A percentile compares a stretch with the other conserved stretches of the same genome.
These are phyloP conservation scores for Nasonovia ribisnigri DNA, from an alignment of 2,888 invertebrate species.

Conservation along the genomic window DNA sequence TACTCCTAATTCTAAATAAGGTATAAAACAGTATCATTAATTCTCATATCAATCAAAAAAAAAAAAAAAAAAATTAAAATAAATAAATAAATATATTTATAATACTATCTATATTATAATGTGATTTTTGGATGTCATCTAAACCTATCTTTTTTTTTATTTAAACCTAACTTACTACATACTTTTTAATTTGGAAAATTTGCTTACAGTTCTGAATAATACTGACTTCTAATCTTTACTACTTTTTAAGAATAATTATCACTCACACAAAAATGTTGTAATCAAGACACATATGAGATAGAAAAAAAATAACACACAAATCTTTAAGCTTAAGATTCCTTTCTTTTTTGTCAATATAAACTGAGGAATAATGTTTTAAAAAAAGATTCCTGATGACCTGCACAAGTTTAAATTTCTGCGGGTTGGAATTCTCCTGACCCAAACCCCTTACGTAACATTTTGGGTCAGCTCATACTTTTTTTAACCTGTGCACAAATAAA, in stretches of 20 bases:
- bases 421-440: constrained; percentile 64
- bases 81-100: constrained; percentile 24
- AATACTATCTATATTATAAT: constrained; percentile 47
- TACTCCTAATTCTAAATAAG: constrained; percentile 59
- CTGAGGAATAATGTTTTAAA: constrained; percentile 54
- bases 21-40: constrained; percentile 42
- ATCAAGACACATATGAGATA: constrained; percentile 46
- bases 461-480: constrained; percentile 63
- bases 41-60: constrained; percentile 34
- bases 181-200: constrained; percentile 32
- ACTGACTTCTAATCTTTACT: constrained; percentile 40
- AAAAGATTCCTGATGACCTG: constrained; percentile 63
- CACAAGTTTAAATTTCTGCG: constrained; percentile 63
- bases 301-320: constrained; percentile 64
- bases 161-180: constrained; percentile 53
- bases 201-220: constrained; percentile 59
- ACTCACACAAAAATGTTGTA: constrained; percentile 44
- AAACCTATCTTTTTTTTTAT: constrained; percentile 46
- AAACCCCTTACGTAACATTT: constrained; percentile 60
- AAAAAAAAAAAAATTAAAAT: constrained; percentile 40
- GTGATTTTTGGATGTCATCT: constrained; percentile 18
- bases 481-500: constrained; percentile 65
- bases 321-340: constrained; percentile 52
- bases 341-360: constrained; percentile 55
- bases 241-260: constrained; percentile 53